phyloP scores from a whole-genome alignment of 2,797 vertebrate genomes.

The Anableps anableps region DNA sequence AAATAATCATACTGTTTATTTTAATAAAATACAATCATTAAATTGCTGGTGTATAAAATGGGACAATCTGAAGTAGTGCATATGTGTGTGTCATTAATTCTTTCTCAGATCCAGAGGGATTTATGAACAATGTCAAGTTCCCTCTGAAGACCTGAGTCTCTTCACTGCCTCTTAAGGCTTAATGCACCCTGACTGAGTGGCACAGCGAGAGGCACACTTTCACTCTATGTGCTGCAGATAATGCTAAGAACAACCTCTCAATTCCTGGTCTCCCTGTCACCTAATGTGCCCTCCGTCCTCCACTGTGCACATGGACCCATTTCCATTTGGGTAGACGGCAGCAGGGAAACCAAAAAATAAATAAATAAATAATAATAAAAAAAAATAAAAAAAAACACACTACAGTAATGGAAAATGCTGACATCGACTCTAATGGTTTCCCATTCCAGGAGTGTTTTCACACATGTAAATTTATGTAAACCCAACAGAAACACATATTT shows the following conservation, averaged over 20 bases:
- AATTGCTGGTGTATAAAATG: slow-evolving; percentile 42
- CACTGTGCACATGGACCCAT: slow-evolving; percentile 40
- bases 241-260: slow-evolving; percentile 80
- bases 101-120: slow-evolving; percentile 72
- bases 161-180: slow-evolving; percentile 79
- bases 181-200: slow-evolving; percentile 81
- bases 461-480: slow-evolving; percentile 83
- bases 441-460: slow-evolving; percentile 70
- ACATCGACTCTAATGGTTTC: slow-evolving; percentile 75
- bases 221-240: slow-evolving; percentile 77
- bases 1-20: slow-evolving; percentile 21
- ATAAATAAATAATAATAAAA: too few species aligned
- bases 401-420: slow-evolving; percentile 68
- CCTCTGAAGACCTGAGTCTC: slow-evolving; percentile 82
- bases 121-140: slow-evolving; percentile 80
- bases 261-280: slow-evolving; percentile 72
- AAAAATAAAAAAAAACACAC: slow-evolving; percentile 41
- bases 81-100: slow-evolving; percentile 38
- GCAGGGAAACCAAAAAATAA: slow-evolving; percentile 29
- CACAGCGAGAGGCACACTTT: slow-evolving; percentile 74
- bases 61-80: slow-evolving; percentile 19
- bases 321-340: slow-evolving; percentile 62
- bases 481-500: slow-evolving; percentile 83
- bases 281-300: slow-evolving; percentile 69
- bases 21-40: slow-evolving; percentile 10